Evolutionary conservation across 2,888 invertebrate species (phyloP).

Genomic region (Eupelmus urozonus): DNA sequence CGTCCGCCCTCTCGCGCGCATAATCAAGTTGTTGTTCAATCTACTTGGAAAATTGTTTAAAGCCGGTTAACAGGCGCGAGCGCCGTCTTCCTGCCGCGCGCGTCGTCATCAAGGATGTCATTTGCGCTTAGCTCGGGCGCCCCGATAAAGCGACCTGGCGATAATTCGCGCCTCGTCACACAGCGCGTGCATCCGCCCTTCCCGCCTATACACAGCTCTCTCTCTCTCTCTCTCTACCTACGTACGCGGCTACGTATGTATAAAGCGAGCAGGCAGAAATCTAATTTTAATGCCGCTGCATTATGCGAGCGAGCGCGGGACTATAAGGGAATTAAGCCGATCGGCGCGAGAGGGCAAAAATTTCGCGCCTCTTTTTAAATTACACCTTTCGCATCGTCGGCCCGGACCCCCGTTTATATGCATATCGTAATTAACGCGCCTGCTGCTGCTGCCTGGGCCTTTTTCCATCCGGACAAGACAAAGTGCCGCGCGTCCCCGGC

Average conservation of each 20-base stretch:
- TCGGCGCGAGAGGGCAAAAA: neutral
- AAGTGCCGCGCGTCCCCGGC: conserved; percentile 35
- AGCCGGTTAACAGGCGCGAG: conserved; percentile 62
- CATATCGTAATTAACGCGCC: too few relatives aligned
- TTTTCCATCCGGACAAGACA: neutral
- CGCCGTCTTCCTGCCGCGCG: neutral
- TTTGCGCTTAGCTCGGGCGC: conserved; percentile 41
- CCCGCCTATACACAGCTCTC: neutral
- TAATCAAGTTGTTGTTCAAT: conserved; percentile 70
- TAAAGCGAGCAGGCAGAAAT: conserved; percentile 7
- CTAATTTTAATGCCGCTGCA: conserved; percentile 42
- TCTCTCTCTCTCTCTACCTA: too few relatives aligned
- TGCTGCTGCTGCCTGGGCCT: neutral
- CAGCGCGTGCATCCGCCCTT: neutral
- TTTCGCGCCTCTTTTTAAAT: conserved; percentile 12
- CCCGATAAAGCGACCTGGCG: conserved; percentile 27
- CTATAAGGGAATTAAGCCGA: conserved; percentile 17
- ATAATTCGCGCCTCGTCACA: conserved; percentile 39
- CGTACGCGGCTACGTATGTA: neutral
- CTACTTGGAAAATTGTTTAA: conserved; percentile 65
- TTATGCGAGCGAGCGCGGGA: conserved; percentile 25
- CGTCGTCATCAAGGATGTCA: conserved; percentile 51
- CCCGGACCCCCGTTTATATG: too few relatives aligned
- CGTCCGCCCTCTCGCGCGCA: conserved; percentile 39
- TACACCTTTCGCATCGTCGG: neutral